Conservation (phyloP, 2,888 invertebrate species). For the Nezara viridula region DNA sequence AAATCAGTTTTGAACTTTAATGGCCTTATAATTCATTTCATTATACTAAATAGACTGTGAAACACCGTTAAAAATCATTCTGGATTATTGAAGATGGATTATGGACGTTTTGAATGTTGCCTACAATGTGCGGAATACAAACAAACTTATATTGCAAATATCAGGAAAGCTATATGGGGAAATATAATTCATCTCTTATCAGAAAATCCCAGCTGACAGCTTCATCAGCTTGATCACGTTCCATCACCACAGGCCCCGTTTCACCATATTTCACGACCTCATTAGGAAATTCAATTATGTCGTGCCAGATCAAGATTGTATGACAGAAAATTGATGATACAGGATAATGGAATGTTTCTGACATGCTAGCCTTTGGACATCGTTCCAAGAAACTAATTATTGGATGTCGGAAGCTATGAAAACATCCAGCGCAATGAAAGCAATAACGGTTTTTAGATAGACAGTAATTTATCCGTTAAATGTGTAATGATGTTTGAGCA, state of each 20-base stretch:
- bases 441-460: no score
- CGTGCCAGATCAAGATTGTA: constrained; percentile 15
- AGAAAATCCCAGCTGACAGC: constrained; percentile 9
- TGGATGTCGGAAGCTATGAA: not conserved
- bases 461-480: no score
- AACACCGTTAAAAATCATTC: no score
- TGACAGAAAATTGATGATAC: constrained; percentile 29
- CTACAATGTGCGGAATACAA: not conserved
- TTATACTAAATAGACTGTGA: no score
- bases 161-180: not conserved
- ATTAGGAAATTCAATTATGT: constrained; percentile 38
- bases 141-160: not conserved
- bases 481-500: no score
- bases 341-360: constrained; percentile 30
- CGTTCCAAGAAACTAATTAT: constrained; percentile 10
- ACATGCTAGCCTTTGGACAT: not conserved
- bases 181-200: not conserved
- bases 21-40: no score
- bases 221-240: constrained; percentile 22
- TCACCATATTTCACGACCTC: not conserved
- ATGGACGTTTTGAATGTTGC: not conserved
- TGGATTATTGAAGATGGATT: no score
- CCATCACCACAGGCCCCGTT: not conserved
- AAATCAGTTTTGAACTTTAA: no score
- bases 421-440: not conserved